These are phyloP conservation scores for Drosophila putrida DNA, from an alignment of 2,888 invertebrate genomes.

Conservation along the genomic window DNA sequence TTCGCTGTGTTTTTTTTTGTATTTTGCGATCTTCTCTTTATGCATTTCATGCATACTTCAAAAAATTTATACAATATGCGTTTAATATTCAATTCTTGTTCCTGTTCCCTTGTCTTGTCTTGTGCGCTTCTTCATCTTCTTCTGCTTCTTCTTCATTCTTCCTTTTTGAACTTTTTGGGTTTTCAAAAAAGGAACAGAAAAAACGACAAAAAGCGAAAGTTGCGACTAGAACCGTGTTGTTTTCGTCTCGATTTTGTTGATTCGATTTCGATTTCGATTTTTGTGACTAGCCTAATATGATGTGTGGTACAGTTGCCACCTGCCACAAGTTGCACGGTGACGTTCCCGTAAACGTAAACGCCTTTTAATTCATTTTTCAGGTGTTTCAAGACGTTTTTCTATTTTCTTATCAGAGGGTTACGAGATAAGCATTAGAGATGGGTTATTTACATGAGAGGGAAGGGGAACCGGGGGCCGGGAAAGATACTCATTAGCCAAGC, in stretches of 20 bases:
- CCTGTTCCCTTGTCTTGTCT: conserved; percentile 35
- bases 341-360: conserved; percentile 1
- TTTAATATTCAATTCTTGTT: conserved; percentile 72
- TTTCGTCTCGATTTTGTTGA: conserved; percentile 14
- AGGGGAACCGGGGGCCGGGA: background rate
- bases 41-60: conserved; percentile 71
- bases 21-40: conserved; percentile 67
- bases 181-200: background rate
- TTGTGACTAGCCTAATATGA: conserved; percentile 10
- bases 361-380: conserved; percentile 1
- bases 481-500: conserved; percentile 70
- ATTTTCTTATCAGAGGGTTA: conserved; percentile 8
- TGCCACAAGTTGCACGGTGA: conserved; percentile 15
- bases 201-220: conserved; percentile 46
- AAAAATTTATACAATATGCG: conserved; percentile 68
- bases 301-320: conserved; percentile 50
- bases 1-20: conserved; percentile 13
- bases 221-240: conserved; percentile 28
- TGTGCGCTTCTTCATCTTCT: conserved; percentile 2
- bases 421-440: conserved; percentile 23
- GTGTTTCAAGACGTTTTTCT: background rate
- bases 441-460: background rate
- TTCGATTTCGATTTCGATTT: conserved; percentile 12
- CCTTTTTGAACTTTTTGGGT: conserved; percentile 16
- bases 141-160: conserved; percentile 15